Base-by-base conservation (phyloP, 1,140 invertebrate genomes). In the Nephila pilipes region DNA sequence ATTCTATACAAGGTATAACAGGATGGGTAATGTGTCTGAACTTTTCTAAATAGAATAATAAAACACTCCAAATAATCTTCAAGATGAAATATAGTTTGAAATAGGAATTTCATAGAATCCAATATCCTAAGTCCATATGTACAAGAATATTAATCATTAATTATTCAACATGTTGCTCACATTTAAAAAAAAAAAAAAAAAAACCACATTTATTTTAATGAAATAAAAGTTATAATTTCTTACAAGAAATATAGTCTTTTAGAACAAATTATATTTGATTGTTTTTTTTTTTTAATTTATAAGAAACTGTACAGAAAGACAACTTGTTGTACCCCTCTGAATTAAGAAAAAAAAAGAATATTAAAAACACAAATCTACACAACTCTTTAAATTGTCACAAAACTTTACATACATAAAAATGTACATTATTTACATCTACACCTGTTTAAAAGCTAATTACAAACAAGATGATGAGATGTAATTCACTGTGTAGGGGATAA, bases 401-500 rank as follows among this genome's bases (percentile, higher is more conserved):
- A 54, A 32, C 29, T 81, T 81, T 36, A 81, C n/a, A 81, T 81
- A 29, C 63, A 65, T 65, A 25, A 81, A 81, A 81, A 81, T 81
- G 25, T 81, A 81, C 79, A 81, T n/a, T 81, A 81, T 81, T 81
- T 81, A 81, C 79, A 81, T 81, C 46, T 81, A 36, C 46, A 22
- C 63, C 4, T 81, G 32, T 81, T 22, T 36, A 81, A 5, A 36
- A 46, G 46, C 46, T 46, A 46, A 46, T 46, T 14, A 36, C 10
- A 18, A 25, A 8, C 29, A 36, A 20, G 20, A 46, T 54, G 32
- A 81, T 54, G n/a, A 10, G 36, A n/a, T 8, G 6, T 46, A 54
- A 46, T 38, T 54, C 63, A 81, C 36, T 81, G 36, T 36, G 29
- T 46, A 22, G 79, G 79, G 18, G 79, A 81, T 54, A 81, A 25